Conservation (phyloP, 2,113 vertebrate species). For the Pelmatolapia mariae region DNA sequence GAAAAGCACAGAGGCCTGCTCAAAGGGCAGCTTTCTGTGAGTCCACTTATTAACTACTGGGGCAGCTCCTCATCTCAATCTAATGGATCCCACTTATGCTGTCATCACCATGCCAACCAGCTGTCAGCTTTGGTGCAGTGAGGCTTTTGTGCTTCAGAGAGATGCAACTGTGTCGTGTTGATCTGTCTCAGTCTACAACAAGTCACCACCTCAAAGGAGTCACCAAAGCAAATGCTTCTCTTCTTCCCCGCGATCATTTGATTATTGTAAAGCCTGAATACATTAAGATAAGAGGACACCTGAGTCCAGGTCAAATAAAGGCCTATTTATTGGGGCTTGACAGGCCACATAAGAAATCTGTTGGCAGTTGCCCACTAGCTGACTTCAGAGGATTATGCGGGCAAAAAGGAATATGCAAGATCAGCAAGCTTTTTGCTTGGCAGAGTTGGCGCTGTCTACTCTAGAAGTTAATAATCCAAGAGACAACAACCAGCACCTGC, state of each 20-base stretch:
- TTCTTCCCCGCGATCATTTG: constrained; percentile 34
- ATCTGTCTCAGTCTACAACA: constrained; percentile 25
- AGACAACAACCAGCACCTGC: constrained; percentile 37
- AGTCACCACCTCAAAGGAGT: constrained; percentile 49
- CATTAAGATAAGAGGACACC: constrained; percentile 52
- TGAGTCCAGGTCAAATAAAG: constrained; percentile 54
- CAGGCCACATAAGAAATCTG: constrained; percentile 38
- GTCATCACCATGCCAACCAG: constrained; percentile 71
- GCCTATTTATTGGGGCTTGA: constrained; percentile 43
- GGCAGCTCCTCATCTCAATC: constrained; percentile 39
- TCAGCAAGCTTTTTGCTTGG: constrained; percentile 48
- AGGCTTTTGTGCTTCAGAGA: constrained; percentile 43
- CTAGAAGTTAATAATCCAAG: constrained; percentile 36
- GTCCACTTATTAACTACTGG: constrained; percentile 52
- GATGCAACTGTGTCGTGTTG: constrained; percentile 34
- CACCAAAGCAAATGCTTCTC: constrained; percentile 40
- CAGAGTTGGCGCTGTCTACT: not conserved
- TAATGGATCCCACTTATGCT: constrained; percentile 65
- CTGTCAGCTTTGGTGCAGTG: constrained; percentile 41
- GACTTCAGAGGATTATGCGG: constrained; percentile 58
- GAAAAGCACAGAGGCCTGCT: constrained; percentile 31
- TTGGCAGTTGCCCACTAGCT: constrained; percentile 45
- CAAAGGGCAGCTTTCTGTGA: constrained; percentile 49
- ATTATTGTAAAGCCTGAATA: constrained; percentile 48
- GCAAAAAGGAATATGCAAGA: constrained; percentile 58